Conservation (phyloP, 2,797 vertebrate genomes). For the Coilia nasus region DNA sequence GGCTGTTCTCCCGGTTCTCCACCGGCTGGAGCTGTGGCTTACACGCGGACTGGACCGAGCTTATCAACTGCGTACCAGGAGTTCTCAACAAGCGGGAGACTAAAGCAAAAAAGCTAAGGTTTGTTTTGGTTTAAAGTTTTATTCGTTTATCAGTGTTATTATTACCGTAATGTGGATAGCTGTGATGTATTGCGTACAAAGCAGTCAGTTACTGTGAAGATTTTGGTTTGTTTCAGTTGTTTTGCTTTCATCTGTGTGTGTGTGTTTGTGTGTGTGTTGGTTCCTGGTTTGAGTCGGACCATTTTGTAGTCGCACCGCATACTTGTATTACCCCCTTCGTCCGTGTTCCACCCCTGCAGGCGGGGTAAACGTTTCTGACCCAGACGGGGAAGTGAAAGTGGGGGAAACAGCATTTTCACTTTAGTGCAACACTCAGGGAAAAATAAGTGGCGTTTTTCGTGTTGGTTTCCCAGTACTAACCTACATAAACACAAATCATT, state of each 20-base stretch:
- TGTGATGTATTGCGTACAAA: not conserved
- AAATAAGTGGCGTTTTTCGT: not conserved
- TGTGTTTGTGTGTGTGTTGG: not conserved
- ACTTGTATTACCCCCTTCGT: slow-evolving; percentile 15
- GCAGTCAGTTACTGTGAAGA: not conserved
- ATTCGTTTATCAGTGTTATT: not conserved
- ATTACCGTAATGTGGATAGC: not conserved
- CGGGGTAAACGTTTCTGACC: slow-evolving; percentile 20
- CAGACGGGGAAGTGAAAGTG: slow-evolving; percentile 38
- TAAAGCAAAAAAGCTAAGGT: slow-evolving; percentile 58
- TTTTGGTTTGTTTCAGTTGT: not conserved
- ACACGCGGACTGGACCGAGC: slow-evolving; percentile 89
- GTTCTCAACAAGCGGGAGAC: slow-evolving; percentile 83
- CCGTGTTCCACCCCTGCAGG: slow-evolving; percentile 22
- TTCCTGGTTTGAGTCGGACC: slow-evolving; percentile 9
- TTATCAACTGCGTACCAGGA: slow-evolving; percentile 87
- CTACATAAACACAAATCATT: no score
- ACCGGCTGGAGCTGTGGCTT: slow-evolving; percentile 89
- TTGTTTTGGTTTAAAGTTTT: slow-evolving; percentile 4
- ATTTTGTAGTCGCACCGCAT: slow-evolving; percentile 19
- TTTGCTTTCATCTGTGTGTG: not conserved
- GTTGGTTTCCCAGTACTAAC: not conserved
- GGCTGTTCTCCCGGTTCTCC: slow-evolving; percentile 88
- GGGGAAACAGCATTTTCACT: slow-evolving; percentile 23
- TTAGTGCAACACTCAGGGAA: not conserved